Evolutionary conservation across 2,888 invertebrate genomes (phyloP).

Genomic region (Vanessa cardui): DNA sequence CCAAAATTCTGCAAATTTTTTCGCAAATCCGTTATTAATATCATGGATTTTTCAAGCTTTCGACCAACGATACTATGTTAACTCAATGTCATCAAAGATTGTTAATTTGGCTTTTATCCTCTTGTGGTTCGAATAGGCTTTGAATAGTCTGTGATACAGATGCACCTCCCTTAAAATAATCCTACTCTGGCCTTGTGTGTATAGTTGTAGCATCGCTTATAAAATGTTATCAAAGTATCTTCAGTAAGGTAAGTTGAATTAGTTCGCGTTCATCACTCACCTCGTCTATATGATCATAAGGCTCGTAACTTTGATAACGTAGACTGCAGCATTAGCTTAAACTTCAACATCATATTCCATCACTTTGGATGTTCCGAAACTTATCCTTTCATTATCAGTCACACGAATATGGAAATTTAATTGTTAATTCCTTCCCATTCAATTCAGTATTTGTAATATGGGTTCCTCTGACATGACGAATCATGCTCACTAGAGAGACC

Average conservation of each 20-base stretch:
- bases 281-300: slow-evolving; percentile 6
- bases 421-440: neutral
- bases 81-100: too few species aligned
- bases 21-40: too few species aligned
- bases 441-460: too few species aligned
- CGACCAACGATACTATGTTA: too few species aligned
- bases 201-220: neutral
- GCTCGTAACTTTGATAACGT: slow-evolving; percentile 51
- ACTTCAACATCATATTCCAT: slow-evolving; percentile 11
- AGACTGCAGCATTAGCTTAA: slow-evolving; percentile 37
- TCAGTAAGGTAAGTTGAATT: slow-evolving; percentile 24
- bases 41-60: too few species aligned
- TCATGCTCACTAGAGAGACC: too few species aligned
- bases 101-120: too few species aligned
- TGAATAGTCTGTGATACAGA: too few species aligned
- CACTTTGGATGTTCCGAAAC: neutral
- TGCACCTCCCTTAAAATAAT: too few species aligned
- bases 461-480: too few species aligned
- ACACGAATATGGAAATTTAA: neutral
- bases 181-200: neutral
- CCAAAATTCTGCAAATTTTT: too few species aligned
- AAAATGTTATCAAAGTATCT: slow-evolving; percentile 6
- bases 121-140: neutral
- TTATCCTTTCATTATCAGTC: slow-evolving; percentile 7
- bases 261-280: slow-evolving; percentile 17